Base-by-base conservation (phyloP, 2,113 vertebrate genomes). In the Proteles cristata region DNA sequence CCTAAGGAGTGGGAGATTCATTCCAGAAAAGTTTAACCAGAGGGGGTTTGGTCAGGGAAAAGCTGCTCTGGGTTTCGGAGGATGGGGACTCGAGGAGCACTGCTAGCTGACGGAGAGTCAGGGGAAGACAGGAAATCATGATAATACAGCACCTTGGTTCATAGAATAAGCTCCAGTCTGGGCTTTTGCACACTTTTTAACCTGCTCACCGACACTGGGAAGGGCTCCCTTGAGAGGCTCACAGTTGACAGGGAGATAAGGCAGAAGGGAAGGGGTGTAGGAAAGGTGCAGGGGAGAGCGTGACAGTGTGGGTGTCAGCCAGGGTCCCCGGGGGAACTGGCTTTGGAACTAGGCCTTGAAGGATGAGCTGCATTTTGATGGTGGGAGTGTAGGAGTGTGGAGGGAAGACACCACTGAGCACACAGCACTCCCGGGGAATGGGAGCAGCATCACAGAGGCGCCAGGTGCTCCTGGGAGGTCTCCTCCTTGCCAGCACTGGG, bases 401-500 rank as follows among this genome's bases (percentile, higher is more conserved):
- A 71, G 43, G 43, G 69, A 83, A 69, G 50, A 35, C 1, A 2
- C 10, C 1, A 0, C 2, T 2, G 58, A 80, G 5, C 21, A 23
- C 0, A 11, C 21, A 16, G 73, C 14, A 45, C 45, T 69, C 43
- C 3, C 19, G 12, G 21, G 28, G 3, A 39, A 23, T 7, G 6
- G 9, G 53, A 23, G 43, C 0, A 16, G 11, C 0, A 0, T 31
- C 8, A 2, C 11, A 0, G 61, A 35, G 48, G 43, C 23, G 33
- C 11, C 33, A 10, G 25, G 1, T 1, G 77, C 79, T 61, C 16
- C 1, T 2, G 50, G 39, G 6, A 7, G 43, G 33, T 28, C 23
- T 19, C 8, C 8, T 25, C 12, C 1, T 2, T 0, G 17, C 39
- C 25, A 0, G 3, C 0, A 10, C 71, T 53, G 16, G 39, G 4